A percentile compares a stretch with the other conserved stretches of the same genome.
phyloP scores from a whole-genome alignment of 2,113 vertebrate genomes.

The Condylura cristata region DNA sequence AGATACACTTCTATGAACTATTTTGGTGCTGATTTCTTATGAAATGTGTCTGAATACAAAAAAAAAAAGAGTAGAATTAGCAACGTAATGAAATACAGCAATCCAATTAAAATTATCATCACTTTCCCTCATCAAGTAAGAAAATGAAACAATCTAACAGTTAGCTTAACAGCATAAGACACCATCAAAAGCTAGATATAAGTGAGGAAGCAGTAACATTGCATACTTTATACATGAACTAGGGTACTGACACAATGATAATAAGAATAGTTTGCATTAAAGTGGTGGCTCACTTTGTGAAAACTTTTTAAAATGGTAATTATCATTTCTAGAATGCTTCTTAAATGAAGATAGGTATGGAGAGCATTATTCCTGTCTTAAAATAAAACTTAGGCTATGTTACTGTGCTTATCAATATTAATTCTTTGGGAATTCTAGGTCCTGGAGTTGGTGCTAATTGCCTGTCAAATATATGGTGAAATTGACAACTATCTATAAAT shows the following conservation, averaged over 20 bases:
- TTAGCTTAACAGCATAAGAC: conserved; percentile 69
- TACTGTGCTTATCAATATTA: not conserved
- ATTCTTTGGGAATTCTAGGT: not conserved
- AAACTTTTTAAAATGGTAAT: conserved; percentile 39
- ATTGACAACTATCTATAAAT: not conserved
- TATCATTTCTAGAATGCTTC: conserved; percentile 12
- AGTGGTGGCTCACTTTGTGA: conserved; percentile 25
- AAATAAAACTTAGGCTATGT: conserved; percentile 11
- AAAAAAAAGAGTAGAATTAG: conserved; percentile 59
- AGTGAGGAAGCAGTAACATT: conserved; percentile 22
- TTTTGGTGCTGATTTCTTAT: conserved; percentile 49
- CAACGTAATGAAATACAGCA: conserved; percentile 71
- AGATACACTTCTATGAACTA: not conserved
- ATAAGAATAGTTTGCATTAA: conserved; percentile 66
- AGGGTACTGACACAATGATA: conserved; percentile 28
- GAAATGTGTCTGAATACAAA: conserved; percentile 60
- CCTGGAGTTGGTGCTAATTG: not conserved
- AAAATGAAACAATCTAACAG: conserved; percentile 69
- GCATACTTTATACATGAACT: conserved; percentile 11
- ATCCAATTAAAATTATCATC: conserved; percentile 79
- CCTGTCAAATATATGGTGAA: not conserved
- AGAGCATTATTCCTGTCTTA: not conserved
- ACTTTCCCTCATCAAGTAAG: conserved; percentile 68
- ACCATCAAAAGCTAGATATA: conserved; percentile 16
- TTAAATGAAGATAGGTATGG: not conserved